A percentile compares a stretch with the other conserved stretches of the same genome.
Evolutionary conservation across 2,113 vertebrate species (phyloP).

Genomic region (Chiloscyllium plagiosum): DNA sequence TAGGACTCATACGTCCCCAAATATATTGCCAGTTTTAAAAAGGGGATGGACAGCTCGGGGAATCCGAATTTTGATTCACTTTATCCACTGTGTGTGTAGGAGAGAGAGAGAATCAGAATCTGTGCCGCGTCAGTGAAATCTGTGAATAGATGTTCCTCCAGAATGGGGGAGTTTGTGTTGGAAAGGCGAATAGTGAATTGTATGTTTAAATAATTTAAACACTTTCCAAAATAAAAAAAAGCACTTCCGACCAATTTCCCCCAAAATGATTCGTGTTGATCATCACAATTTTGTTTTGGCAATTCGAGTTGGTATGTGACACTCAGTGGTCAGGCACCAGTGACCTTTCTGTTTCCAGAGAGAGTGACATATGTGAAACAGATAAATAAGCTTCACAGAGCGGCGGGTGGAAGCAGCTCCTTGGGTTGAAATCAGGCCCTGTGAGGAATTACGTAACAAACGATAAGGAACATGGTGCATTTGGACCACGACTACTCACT

Average conservation of each 20-base stretch:
- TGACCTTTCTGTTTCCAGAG: neutral
- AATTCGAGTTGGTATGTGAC: neutral
- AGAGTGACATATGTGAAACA: neutral
- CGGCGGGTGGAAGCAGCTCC: neutral
- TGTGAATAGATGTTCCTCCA: neutral
- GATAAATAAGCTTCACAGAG: neutral
- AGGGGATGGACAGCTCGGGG: neutral
- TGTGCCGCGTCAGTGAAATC: neutral
- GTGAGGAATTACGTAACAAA: slow-evolving; percentile 18
- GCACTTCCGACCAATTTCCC: too few species aligned
- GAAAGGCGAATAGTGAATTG: neutral
- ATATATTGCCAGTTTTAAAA: neutral
- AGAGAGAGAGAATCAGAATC: neutral
- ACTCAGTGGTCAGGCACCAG: neutral
- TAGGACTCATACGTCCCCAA: neutral
- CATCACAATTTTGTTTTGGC: neutral
- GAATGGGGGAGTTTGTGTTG: neutral
- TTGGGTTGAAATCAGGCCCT: neutral
- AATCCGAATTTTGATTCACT: neutral
- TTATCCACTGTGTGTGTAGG: neutral
- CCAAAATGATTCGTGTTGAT: neutral
- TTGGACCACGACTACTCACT: neutral
- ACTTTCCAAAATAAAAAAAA: neutral
- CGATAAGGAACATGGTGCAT: neutral
- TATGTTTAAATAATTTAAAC: neutral